Evolutionary conservation across 2,888 invertebrate genomes (phyloP).

Genomic region (Bellardia pandia): DNA sequence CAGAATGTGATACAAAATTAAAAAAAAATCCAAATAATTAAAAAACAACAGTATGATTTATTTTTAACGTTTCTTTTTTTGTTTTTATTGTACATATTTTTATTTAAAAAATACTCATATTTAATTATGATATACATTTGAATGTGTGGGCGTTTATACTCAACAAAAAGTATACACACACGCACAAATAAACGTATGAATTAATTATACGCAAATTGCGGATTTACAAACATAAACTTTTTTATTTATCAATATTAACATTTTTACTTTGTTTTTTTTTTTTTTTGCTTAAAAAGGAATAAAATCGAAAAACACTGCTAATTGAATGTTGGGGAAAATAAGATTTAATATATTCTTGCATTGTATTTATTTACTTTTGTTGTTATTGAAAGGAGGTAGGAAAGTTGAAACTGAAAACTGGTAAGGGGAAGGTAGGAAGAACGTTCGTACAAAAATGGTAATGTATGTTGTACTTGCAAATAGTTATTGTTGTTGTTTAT

Average conservation of each 20-base stretch:
- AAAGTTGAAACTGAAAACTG: neutral
- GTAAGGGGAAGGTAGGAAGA: neutral
- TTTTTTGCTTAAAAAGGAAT: conserved; percentile 7
- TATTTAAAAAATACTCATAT: conserved; percentile 53
- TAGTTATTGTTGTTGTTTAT: conserved; percentile 29
- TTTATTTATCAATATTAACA: conserved; percentile 64
- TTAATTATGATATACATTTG: conserved; percentile 46
- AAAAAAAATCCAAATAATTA: neutral
- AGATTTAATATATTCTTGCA: conserved; percentile 59
- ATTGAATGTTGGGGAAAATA: conserved; percentile 45
- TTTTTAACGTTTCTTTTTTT: conserved; percentile 46
- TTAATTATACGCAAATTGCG: conserved; percentile 74
- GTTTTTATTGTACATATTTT: conserved; percentile 25
- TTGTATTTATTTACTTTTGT: conserved; percentile 19
- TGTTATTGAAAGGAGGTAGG: neutral
- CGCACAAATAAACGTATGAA: conserved; percentile 46
- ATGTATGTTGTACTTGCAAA: conserved; percentile 54
- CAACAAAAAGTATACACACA: neutral
- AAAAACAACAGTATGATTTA: conserved; percentile 35
- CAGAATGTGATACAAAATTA: conserved; percentile 21
- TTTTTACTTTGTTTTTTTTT: conserved; percentile 4
- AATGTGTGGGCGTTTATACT: neutral
- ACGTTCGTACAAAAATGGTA: conserved; percentile 48
- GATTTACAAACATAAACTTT: conserved; percentile 68
- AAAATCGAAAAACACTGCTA: conserved; percentile 45